These are phyloP conservation scores for Bellardia bayeri DNA, from an alignment of 2,888 invertebrate genomes.

Conservation along the genomic window DNA sequence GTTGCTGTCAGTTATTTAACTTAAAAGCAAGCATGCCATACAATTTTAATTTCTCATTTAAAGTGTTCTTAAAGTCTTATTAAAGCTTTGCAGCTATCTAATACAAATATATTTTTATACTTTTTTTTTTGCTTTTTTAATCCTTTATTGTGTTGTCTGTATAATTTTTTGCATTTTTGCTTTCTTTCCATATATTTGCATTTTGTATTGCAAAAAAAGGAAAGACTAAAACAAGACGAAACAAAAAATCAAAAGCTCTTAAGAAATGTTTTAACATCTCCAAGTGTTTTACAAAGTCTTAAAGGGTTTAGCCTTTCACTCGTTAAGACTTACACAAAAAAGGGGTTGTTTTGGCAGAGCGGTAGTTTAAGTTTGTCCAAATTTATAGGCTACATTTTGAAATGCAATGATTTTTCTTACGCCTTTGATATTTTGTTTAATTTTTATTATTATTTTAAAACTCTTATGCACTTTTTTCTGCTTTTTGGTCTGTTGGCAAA, in stretches of 20 bases:
- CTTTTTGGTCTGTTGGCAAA: conserved; percentile 1
- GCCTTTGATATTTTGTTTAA: conserved; percentile 67
- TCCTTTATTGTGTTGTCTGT: conserved; percentile 19
- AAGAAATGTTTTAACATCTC: conserved; percentile 70
- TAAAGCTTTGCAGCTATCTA: conserved; percentile 11
- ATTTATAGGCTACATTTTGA: too few species aligned
- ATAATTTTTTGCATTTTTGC: conserved; percentile 3
- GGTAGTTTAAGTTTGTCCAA: not conserved
- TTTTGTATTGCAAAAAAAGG: conserved; percentile 50
- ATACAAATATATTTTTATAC: not conserved
- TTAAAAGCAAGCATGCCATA: not conserved
- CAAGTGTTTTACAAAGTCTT: conserved; percentile 71
- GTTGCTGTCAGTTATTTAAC: conserved; percentile 2
- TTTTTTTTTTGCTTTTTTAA: conserved; percentile 18
- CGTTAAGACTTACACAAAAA: conserved; percentile 78
- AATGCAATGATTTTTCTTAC: not conserved
- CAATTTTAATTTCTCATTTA: conserved; percentile 27
- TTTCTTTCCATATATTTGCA: conserved; percentile 54
- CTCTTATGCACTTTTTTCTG: conserved; percentile 46
- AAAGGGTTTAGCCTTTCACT: conserved; percentile 66
- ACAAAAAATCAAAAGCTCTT: conserved; percentile 61
- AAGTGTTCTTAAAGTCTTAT: conserved; percentile 11
- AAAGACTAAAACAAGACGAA: not conserved
- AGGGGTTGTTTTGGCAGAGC: conserved; percentile 52
- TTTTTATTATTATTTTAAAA: conserved; percentile 53